These are phyloP conservation scores for Gisinianus flammeolus DNA, from an alignment of 2,888 invertebrate species.

Conservation along the genomic window DNA sequence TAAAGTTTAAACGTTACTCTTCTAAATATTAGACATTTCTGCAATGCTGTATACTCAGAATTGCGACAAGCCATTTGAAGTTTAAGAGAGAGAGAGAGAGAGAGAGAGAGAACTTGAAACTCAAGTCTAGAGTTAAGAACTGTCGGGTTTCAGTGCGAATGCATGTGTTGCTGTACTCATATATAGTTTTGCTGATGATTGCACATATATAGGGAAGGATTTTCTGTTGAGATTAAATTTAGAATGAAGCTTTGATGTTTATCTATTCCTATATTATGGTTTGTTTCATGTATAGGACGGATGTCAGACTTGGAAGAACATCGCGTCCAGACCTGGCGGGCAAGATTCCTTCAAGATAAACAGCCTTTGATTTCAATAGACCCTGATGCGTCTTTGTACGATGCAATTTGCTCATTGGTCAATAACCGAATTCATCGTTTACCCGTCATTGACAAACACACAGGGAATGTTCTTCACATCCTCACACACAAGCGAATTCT, in stretches of 20 bases:
- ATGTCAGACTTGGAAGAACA: constrained; percentile 98
- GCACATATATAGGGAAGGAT: background rate
- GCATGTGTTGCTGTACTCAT: no score
- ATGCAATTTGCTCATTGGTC: constrained; percentile 91
- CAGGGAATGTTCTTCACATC: constrained; percentile 94
- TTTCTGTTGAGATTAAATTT: constrained; percentile 18
- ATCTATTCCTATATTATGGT: constrained; percentile 3
- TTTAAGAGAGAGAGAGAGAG: no score
- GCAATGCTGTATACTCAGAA: no score
- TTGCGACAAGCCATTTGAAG: no score
- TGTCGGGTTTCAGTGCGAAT: no score
- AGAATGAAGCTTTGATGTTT: background rate
- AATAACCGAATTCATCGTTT: constrained; percentile 94
- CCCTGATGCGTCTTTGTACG: constrained; percentile 83
- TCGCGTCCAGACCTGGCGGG: constrained; percentile 92
- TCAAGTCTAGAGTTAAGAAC: no score
- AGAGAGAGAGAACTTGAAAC: no score
- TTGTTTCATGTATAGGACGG: constrained; percentile 50
- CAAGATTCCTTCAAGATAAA: constrained; percentile 56
- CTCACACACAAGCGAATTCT: constrained; percentile 98
- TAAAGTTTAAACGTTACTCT: no score
- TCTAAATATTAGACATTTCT: no score
- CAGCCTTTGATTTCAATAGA: constrained; percentile 57
- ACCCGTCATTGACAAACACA: constrained; percentile 93
- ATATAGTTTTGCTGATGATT: background rate